Evolutionary conservation across 2,113 vertebrate genomes (phyloP), one percentile per base, ranked within the genome.

Genomic region (Hippocampus guttulatus): DNA sequence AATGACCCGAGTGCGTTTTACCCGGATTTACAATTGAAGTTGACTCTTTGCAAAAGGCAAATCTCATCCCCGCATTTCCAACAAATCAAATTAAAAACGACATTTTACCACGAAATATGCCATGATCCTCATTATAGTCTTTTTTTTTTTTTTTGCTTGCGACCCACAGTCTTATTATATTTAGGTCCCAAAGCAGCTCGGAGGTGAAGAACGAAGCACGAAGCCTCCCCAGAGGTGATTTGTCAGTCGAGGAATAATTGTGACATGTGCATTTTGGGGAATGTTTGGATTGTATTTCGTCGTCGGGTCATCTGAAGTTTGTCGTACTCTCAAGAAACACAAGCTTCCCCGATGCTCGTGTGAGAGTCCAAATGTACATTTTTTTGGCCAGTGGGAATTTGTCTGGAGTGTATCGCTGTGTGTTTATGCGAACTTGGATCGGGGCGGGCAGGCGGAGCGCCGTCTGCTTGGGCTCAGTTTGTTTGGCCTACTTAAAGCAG

Each of bases 401-500:
- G 69, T 75, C 73, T 79, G 71, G 65, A 70, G 14, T 73, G 67
- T 49, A 67, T 75, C 76, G 58, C 62, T 69, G 68, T 68, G 65
- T 77, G 41, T 83, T 83, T 77, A 74, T 43, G 64, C 62, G 45
- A 30, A 20, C 47, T 12, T 60, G 76, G 67, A 64, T 33, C 70
- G 71, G 58, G 14, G 43, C 67, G 15, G 38, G 40, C 45, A 27
- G 58, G 75, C 75, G 67, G 72, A 38, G 55, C 67, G 71, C 58
- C 23, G 73, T 76, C 75, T 75, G 65, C 74, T 65, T 69, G 71
- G 70, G 79, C 73, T 57, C 49, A 57, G 74, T 81, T 79, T 60
- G 49, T 80, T 82, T 83, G 82, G 83, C 80, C 52, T 38, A 14
- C 68, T 63, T 90, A 76, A 89, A 75, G 78, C 70, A 54, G 71